Evolutionary conservation across 2,888 invertebrate species (phyloP), one percentile per base, ranked within the genome.

Genomic region (Andrena dorsata): DNA sequence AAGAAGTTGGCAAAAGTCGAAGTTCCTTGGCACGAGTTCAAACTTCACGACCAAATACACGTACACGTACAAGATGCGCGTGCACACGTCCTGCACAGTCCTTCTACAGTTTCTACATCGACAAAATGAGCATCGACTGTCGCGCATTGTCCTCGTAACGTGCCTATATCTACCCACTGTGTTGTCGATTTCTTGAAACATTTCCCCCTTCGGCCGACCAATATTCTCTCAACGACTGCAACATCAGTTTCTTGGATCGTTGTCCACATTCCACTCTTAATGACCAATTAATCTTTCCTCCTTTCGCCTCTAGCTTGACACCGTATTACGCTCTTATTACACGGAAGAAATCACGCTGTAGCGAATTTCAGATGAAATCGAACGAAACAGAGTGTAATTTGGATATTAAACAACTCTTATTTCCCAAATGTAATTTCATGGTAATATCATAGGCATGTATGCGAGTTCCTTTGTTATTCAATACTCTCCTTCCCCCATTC

Each of bases 21-120:
- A 86, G 85, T 84, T 84, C 79, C 79, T 86, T 92, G 92, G 92
- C 92, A 91, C 71, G 68, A 78, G 75, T 89, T 92, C 92, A 91
- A 92, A 77, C 88, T 78, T 90, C 89, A 88, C 89, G 89, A 88
- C 88, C 86, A 90, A 84, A 82, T 87, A 77, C 86, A 41, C 70
- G 61, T 53, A 26, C 30, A 56, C 10, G 41, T 5, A 20, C 53
- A 61, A 41, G 41, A 8, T 32, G 10, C 65, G 47, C 82, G 20
- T 16, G 53, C 41, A 35, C 51, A 64, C 60, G 58, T 58, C 61
- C 68, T 61, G 64, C 49, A 41, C 71, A 53, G 60, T 76, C 63
- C 80, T 28, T 41, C 41, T 41, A 41, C 5, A 41, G 30, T 51
- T 58, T 64, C 30, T 64, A 73, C 70, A 68, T 70, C 23, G 60